phyloP scores from a whole-genome alignment of 2,888 invertebrate genomes.

The Aphrophora alni region DNA sequence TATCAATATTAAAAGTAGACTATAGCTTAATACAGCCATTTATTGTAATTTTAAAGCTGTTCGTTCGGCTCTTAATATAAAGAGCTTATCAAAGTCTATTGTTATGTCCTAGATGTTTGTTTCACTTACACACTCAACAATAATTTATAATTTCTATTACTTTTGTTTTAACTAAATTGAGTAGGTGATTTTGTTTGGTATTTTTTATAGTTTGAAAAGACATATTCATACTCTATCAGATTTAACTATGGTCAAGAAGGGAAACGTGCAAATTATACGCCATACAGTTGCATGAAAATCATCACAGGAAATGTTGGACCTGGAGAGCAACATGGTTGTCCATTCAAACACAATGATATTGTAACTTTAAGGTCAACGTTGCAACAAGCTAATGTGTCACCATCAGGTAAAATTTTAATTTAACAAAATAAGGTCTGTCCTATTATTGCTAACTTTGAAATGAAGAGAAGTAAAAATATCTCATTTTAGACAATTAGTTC shows the following conservation, averaged over 20 bases:
- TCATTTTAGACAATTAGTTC: too few species aligned
- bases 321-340: conserved; percentile 92
- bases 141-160: too few species aligned
- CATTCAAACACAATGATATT: conserved; percentile 83
- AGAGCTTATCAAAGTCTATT: too few species aligned
- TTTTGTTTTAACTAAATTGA: too few species aligned
- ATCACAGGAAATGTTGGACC: conserved; percentile 77
- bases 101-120: too few species aligned
- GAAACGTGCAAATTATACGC: conserved; percentile 84
- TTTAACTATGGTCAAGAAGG: conserved; percentile 98
- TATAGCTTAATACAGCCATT: too few species aligned
- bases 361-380: conserved; percentile 75
- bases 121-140: too few species aligned
- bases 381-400: conserved; percentile 67
- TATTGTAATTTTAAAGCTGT: too few species aligned
- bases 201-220: conserved; percentile 80
- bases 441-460: conserved; percentile 23
- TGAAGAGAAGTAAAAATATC: too few species aligned
- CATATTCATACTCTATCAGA: conserved; percentile 88
- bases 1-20: too few species aligned
- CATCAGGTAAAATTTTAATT: conserved; percentile 65
- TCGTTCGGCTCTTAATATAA: too few species aligned
- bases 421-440: conserved; percentile 23
- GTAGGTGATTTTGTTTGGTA: not conserved
- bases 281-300: conserved; percentile 86